Percentiles rank a stretch among this genome's conserved stretches.
phyloP scores from a whole-genome alignment of 2,797 vertebrate genomes.

The Muscicapa striata region DNA sequence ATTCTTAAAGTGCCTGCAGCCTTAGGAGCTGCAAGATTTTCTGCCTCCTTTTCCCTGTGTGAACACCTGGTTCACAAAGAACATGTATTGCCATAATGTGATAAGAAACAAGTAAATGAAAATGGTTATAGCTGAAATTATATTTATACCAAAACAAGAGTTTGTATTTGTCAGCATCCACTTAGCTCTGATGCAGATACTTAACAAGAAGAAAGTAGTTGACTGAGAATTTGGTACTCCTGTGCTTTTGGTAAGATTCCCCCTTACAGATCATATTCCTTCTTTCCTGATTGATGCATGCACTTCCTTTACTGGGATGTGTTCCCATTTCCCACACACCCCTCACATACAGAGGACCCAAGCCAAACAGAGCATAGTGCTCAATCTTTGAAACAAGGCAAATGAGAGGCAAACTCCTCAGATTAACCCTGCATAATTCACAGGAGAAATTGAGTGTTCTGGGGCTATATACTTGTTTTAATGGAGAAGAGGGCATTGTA shows the following conservation, averaged over 20 bases:
- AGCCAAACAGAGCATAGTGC: neutral
- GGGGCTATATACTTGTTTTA: neutral
- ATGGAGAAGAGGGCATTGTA: neutral
- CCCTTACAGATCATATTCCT: neutral
- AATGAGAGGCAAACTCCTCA: neutral
- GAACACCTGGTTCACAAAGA: neutral
- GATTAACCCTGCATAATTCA: neutral
- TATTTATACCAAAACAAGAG: neutral
- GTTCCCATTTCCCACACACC: neutral
- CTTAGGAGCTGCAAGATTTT: neutral
- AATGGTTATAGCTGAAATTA: neutral
- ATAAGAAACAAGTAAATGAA: neutral
- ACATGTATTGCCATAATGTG: accelerated
- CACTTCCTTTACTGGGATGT: neutral
- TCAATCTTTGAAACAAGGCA: neutral
- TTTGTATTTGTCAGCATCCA: neutral
- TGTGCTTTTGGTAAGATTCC: neutral
- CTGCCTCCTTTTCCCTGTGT: neutral
- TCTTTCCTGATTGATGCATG: neutral
- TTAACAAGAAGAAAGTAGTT: neutral
- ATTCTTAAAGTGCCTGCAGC: neutral
- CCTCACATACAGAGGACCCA: neutral
- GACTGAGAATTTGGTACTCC: neutral
- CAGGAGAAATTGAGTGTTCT: neutral
- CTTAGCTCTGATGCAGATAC: neutral